phyloP scores from a whole-genome alignment of 2,113 vertebrate genomes.

The Triplophysa dalaica region DNA sequence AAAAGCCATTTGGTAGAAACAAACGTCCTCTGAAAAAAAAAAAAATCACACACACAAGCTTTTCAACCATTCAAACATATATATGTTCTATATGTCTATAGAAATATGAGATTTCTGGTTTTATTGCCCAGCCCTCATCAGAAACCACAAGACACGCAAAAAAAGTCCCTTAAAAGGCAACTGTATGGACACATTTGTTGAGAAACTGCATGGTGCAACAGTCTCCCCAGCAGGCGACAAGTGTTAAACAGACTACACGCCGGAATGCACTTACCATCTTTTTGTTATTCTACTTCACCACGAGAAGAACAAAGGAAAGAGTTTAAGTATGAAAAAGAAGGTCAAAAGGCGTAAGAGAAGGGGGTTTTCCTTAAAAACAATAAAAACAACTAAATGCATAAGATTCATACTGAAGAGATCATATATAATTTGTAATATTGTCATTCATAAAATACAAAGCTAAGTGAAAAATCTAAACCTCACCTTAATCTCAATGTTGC shows the following conservation, averaged over 20 bases:
- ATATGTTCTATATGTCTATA: no score
- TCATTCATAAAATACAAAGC: background rate
- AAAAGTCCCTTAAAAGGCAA: background rate
- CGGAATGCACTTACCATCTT: slow-evolving; percentile 96
- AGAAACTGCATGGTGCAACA: slow-evolving; percentile 46
- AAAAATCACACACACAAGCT: background rate
- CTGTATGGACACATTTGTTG: background rate
- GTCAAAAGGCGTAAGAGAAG: slow-evolving; percentile 78
- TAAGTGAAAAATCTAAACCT: slow-evolving; percentile 40
- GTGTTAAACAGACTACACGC: slow-evolving; percentile 71
- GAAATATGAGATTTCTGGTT: no score
- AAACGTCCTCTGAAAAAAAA: background rate
- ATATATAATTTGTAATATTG: background rate
- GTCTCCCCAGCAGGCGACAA: slow-evolving; percentile 72
- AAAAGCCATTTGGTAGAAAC: background rate
- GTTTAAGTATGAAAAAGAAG: slow-evolving; percentile 75
- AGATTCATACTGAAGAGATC: background rate
- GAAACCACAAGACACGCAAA: background rate
- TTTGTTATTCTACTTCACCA: slow-evolving; percentile 96
- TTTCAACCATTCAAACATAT: background rate
- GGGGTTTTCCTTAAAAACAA: slow-evolving; percentile 70
- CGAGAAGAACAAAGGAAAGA: slow-evolving; percentile 79
- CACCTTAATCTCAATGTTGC: slow-evolving; percentile 99
- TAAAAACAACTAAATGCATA: slow-evolving; percentile 58
- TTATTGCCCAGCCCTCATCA: background rate